Percentiles rank a stretch among this genome's conserved stretches.
Evolutionary conservation across 2,797 vertebrate species (phyloP).

Genomic region (Limosa lapponica): DNA sequence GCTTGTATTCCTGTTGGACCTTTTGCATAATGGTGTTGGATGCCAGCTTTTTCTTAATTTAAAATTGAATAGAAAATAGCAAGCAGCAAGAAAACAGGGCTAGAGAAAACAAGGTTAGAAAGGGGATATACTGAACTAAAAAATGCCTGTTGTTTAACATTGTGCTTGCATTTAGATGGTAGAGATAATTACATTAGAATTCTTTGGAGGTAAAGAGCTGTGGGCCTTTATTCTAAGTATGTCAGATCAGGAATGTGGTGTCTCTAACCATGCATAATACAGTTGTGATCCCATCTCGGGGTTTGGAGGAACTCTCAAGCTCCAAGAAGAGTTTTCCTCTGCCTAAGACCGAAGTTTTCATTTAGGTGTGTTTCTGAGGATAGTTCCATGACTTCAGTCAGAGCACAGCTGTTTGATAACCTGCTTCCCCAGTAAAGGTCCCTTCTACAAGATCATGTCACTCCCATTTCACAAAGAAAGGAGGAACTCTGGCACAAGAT

Average conservation of each 20-base stretch:
- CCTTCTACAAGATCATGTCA: neutral
- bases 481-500: neutral
- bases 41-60: neutral
- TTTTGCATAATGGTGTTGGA: neutral
- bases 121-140: neutral
- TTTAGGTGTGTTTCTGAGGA: neutral
- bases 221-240: neutral
- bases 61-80: neutral
- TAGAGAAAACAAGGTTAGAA: neutral
- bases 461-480: neutral
- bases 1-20: neutral
- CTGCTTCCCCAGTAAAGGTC: neutral
- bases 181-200: neutral
- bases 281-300: neutral
- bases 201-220: slow-evolving; percentile 21
- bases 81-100: neutral
- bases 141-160: neutral
- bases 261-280: neutral
- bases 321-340: neutral
- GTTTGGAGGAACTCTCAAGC: neutral
- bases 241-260: slow-evolving; percentile 25
- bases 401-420: neutral
- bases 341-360: neutral
- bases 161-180: neutral
- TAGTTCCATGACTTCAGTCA: neutral